Evolutionary conservation across 2,113 vertebrate species (phyloP), one percentile per base, ranked within the genome.

Genomic region (Myiozetetes cayanensis): DNA sequence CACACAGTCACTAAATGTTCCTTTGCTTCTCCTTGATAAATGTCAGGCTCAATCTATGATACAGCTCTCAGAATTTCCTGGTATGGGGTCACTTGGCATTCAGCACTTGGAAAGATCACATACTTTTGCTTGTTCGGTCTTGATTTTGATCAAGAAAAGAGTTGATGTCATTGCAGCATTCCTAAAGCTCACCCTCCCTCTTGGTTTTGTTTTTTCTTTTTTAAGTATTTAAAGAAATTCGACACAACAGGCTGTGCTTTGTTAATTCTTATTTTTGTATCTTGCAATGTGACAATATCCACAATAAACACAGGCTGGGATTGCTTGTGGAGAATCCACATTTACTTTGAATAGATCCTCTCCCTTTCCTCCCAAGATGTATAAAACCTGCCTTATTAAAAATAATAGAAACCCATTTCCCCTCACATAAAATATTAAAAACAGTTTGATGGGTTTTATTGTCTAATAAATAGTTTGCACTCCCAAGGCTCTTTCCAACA

Each of bases 381-480:
- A 74, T 61, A 50, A 84, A 56, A 52, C 43, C 31, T 71, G 14
- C 59, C 59, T 74, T 80, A 71, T 80, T 80, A 74, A 81, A 86
- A 88, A 59, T 50, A 88, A 68, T 18, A 85, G 30, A 88, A 91
- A 82, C n/a, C n/a, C n/a, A 41, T 74, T 90, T 77, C 68, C 55
- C 49, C 28, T 74, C 67, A 8, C 52, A 86, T 93, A 68, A 92
- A 93, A 93, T 86, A 93, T 90, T 92, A 61, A 82, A 71, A 90
- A 58, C 58, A 2, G 17, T 43, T 78, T 84, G 89, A 82, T 77
- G 77, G 87, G 37, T 1, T 91, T 93, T 93, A 89, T 61, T 68
- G 53, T 92, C 92, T 97, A 94, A 94, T 95, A 94, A 92, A 92
- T 75, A 94, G 90, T 12, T 72, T 66, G 61, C 19, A 11, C 71